Percentiles rank a stretch among this genome's conserved stretches.
These are phyloP conservation scores for Xylota sylvarum DNA, from an alignment of 2,888 invertebrate species.

Conservation along the genomic window DNA sequence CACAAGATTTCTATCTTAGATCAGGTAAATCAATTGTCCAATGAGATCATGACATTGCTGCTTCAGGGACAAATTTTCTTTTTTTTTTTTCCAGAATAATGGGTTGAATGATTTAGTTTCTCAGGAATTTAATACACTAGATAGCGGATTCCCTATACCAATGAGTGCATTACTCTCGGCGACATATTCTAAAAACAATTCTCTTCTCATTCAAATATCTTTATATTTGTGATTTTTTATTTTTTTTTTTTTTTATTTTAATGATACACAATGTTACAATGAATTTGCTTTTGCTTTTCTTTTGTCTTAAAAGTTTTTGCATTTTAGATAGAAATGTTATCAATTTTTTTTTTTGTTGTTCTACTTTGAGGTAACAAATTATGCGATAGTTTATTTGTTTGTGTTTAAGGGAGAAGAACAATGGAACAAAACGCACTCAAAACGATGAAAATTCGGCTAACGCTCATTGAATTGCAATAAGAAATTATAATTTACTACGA, in stretches of 20 bases:
- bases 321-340: constrained; percentile 14
- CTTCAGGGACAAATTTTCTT: constrained; percentile 1
- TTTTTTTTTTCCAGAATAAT: constrained; percentile 78
- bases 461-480: constrained; percentile 5
- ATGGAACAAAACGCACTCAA: constrained; percentile 1
- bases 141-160: constrained; percentile 85
- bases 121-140: constrained; percentile 82
- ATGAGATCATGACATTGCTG: not conserved
- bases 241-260: constrained; percentile 2
- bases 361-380: constrained; percentile 26
- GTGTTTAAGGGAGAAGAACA: not conserved
- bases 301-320: constrained; percentile 12
- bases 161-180: constrained; percentile 85
- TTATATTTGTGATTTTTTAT: constrained; percentile 85
- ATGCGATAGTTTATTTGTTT: constrained; percentile 9
- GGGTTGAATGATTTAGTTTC: constrained; percentile 82
- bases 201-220: constrained; percentile 86
- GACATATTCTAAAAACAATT: constrained; percentile 85
- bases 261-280: constrained; percentile 50
- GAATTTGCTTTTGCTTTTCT: constrained; percentile 29
- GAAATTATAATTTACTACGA: constrained; percentile 89
- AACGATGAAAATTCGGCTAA: constrained; percentile 23
- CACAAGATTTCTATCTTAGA: constrained; percentile 83
- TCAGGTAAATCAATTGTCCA: constrained; percentile 79
- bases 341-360: constrained; percentile 13